Evolutionary conservation across 1,140 invertebrate species (phyloP).

Genomic region (Drosophila pachea): DNA sequence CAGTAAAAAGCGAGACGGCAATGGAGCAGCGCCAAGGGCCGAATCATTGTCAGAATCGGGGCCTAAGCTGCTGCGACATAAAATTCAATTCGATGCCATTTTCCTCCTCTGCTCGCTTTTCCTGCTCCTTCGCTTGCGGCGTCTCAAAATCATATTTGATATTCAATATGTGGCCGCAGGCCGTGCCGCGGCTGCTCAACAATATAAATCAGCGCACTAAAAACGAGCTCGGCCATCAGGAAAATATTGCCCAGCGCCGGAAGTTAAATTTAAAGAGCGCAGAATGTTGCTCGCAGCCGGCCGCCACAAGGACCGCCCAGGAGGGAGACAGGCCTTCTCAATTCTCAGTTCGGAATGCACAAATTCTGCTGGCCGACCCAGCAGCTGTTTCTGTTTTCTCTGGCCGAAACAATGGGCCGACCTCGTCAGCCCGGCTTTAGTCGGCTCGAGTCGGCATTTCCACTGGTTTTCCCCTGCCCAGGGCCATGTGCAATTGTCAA

Average conservation of each 20-base stretch:
- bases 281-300: slow-evolving; percentile 43
- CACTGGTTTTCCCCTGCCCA: slow-evolving; percentile 40
- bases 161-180: slow-evolving; percentile 43
- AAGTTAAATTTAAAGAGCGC: slow-evolving; percentile 54
- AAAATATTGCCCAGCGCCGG: slow-evolving; percentile 34
- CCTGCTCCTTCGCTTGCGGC: slow-evolving; percentile 5
- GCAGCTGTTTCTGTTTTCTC: slow-evolving; percentile 47
- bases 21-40: not conserved
- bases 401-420: slow-evolving; percentile 51
- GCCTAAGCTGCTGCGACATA: slow-evolving; percentile 52
- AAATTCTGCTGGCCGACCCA: slow-evolving; percentile 6
- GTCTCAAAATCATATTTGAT: slow-evolving; percentile 68
- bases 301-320: slow-evolving; percentile 21
- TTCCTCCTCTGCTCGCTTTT: slow-evolving; percentile 33
- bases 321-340: not conserved
- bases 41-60: slow-evolving; percentile 3
- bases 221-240: slow-evolving; percentile 26
- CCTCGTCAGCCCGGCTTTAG: slow-evolving; percentile 50
- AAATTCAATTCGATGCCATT: slow-evolving; percentile 67
- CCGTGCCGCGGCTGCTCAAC: slow-evolving; percentile 14
- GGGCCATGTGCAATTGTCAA: slow-evolving; percentile 52
- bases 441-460: not conserved
- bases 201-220: slow-evolving; percentile 63
- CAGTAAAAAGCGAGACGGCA: slow-evolving; percentile 33
- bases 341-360: not conserved